These are phyloP conservation scores for Galleria mellonella DNA, from an alignment of 1,140 invertebrate genomes.

Conservation along the genomic window DNA sequence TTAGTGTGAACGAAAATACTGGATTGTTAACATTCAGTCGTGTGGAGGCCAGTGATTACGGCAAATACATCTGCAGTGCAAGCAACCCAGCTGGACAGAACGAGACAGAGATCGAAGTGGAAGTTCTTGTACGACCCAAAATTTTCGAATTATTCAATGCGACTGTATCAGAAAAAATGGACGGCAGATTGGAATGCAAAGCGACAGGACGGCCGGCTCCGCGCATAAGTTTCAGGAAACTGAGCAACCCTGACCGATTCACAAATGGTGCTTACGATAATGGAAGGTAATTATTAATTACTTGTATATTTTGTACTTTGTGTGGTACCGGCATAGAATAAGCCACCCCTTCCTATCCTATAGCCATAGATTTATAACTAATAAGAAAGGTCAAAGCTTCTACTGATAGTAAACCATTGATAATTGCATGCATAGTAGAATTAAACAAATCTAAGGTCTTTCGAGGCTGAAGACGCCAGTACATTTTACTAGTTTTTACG, in stretches of 20 bases:
- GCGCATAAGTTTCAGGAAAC: conserved; percentile 82
- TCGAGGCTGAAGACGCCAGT: too few species aligned
- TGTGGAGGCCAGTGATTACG: conserved; percentile 85
- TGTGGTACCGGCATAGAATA: too few species aligned
- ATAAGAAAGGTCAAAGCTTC: too few species aligned
- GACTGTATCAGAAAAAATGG: conserved; percentile 78
- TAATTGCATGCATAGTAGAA: too few species aligned
- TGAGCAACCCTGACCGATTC: conserved; percentile 75
- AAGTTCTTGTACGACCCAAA: conserved; percentile 84
- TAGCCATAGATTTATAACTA: too few species aligned
- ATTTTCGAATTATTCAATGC: conserved; percentile 86
- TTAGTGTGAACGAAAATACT: conserved; percentile 81
- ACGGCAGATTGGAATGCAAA: conserved; percentile 82
- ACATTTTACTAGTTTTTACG: too few species aligned
- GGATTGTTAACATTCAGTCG: conserved; percentile 83
- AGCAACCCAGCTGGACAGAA: conserved; percentile 85
- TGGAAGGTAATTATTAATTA: conserved; percentile 54
- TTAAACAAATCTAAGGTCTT: too few species aligned
- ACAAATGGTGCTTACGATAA: conserved; percentile 78
- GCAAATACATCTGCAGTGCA: conserved; percentile 88
- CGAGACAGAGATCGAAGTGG: conserved; percentile 77
- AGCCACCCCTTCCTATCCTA: too few species aligned
- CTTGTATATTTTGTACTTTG: conserved; percentile 6
- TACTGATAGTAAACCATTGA: too few species aligned
- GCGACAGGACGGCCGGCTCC: conserved; percentile 86